Evolutionary conservation across 2,113 vertebrate genomes (phyloP).

Genomic region (Paracanthobrama guichenoti): DNA sequence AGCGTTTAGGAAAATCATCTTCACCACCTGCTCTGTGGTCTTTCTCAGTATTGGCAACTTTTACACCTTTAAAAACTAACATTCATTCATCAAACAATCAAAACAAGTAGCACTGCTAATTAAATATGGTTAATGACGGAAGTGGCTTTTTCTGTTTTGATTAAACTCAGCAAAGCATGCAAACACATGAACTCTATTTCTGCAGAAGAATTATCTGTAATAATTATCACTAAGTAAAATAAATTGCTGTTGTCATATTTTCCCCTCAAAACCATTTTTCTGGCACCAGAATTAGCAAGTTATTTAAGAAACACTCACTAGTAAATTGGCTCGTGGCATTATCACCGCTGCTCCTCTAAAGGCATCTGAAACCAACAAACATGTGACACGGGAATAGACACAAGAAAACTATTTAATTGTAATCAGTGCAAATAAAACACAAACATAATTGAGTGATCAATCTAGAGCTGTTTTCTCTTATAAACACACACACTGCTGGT

Average conservation of each 20-base stretch:
- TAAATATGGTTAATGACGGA: background rate
- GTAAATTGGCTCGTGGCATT: background rate
- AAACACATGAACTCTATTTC: background rate
- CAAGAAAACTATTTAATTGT: background rate
- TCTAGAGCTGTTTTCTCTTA: background rate
- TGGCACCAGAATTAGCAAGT: background rate
- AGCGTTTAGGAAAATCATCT: background rate
- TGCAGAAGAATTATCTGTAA: background rate
- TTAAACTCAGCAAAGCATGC: conserved; percentile 28
- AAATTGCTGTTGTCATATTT: background rate
- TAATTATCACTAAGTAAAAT: background rate
- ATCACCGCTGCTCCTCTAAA: background rate
- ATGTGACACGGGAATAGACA: background rate
- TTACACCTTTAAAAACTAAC: background rate
- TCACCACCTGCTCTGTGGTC: background rate
- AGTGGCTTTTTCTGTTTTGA: conserved; percentile 26
- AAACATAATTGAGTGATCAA: background rate
- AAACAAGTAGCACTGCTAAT: background rate
- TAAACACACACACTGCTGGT: background rate
- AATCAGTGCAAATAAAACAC: conserved; percentile 1
- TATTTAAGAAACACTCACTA: background rate
- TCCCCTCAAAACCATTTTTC: background rate
- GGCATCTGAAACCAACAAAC: background rate
- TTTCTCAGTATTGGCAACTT: background rate
- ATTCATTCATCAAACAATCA: conserved; percentile 15